phyloP scores from a whole-genome alignment of 2,113 vertebrate species.

The Charina bottae region DNA sequence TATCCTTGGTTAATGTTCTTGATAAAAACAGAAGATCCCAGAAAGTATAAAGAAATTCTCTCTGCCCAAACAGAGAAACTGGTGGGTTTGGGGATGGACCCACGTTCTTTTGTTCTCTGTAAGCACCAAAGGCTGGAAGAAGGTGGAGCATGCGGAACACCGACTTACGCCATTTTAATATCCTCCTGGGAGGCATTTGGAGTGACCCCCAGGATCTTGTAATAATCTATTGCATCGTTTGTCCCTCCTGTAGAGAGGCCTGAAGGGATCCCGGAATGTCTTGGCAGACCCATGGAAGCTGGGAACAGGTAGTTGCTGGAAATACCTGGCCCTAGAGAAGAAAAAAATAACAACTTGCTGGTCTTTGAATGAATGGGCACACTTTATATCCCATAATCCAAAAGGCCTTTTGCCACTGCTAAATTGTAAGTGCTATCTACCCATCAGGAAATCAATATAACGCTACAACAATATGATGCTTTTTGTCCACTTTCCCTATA shows the following conservation, averaged over 20 bases:
- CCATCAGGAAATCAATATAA: background rate
- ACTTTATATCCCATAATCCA: background rate
- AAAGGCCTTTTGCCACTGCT: background rate
- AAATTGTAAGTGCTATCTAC: background rate
- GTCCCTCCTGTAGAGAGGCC: conserved; percentile 13
- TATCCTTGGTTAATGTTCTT: background rate
- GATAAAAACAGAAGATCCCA: background rate
- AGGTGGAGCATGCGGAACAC: background rate
- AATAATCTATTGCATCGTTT: conserved; percentile 80
- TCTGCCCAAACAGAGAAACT: background rate
- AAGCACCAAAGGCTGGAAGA: background rate
- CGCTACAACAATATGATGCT: background rate
- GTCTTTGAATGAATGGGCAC: background rate
- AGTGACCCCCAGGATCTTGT: conserved; percentile 78
- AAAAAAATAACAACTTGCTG: background rate
- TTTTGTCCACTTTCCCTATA: background rate
- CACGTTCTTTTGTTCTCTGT: too few species aligned
- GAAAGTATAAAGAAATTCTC: background rate
- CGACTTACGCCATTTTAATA: conserved; percentile 84
- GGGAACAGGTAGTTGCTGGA: background rate
- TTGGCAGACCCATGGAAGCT: conserved; percentile 5
- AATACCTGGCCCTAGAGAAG: conserved; percentile 6
- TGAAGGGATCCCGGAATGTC: background rate
- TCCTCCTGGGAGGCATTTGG: conserved; percentile 79
- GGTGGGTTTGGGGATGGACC: background rate